Conservation (phyloP, 2,888 invertebrate species). For the Tanaodytes sp. region DNA sequence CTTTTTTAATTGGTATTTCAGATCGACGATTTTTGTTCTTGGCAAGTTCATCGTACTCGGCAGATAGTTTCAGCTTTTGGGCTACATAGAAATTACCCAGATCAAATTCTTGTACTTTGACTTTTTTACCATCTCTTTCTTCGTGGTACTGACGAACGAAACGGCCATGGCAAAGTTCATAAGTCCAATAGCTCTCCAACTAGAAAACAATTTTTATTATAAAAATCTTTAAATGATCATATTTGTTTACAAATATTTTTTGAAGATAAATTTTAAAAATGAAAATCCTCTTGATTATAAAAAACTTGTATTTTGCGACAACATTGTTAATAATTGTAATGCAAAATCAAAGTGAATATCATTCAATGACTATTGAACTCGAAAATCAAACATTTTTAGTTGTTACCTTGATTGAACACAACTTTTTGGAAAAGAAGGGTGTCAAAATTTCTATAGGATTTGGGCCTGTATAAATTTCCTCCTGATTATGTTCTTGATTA, state of each 20-base stretch:
- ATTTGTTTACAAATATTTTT: too few relatives aligned
- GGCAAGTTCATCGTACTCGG: conserved; percentile 75
- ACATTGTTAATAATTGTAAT: too few relatives aligned
- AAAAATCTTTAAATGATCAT: too few relatives aligned
- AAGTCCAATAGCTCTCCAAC: conserved; percentile 95
- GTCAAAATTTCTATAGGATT: conserved; percentile 85
- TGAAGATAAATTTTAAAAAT: too few relatives aligned
- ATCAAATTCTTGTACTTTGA: conserved; percentile 88
- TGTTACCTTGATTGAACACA: conserved; percentile 85
- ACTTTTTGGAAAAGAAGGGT: conserved; percentile 83
- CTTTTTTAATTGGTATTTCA: conserved; percentile 78
- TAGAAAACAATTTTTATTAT: too few relatives aligned
- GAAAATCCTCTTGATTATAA: too few relatives aligned
- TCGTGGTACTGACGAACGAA: conserved; percentile 96
- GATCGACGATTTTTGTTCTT: conserved; percentile 75
- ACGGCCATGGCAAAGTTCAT: conserved; percentile 95
- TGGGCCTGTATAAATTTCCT: conserved; percentile 81
- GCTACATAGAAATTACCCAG: conserved; percentile 85
- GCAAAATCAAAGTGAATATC: too few relatives aligned
- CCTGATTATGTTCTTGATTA: conserved; percentile 75
- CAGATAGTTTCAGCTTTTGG: conserved; percentile 77
- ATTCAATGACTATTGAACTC: too few relatives aligned
- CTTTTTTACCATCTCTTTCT: conserved; percentile 89
- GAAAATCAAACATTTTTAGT: too few relatives aligned
- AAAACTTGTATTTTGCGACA: too few relatives aligned